Evolutionary conservation across 1,140 invertebrate species (phyloP).

Genomic region (Ceratina calcarata): DNA sequence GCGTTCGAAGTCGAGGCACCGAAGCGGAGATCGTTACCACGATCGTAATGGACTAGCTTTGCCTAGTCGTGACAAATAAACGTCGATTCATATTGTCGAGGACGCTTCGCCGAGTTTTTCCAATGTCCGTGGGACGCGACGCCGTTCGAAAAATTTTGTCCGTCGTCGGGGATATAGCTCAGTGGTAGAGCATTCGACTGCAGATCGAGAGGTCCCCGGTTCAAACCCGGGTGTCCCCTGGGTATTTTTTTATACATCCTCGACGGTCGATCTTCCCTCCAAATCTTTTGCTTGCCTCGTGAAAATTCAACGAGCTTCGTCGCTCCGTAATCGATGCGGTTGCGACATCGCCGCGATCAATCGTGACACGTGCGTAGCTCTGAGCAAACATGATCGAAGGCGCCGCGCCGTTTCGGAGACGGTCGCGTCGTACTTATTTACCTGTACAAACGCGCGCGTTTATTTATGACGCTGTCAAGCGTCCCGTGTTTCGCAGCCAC

Average conservation of each 20-base stretch:
- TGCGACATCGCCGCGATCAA: not conserved
- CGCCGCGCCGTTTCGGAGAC: not conserved
- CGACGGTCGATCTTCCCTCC: not conserved
- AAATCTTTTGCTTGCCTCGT: not conserved
- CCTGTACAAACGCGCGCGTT: no score
- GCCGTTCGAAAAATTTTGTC: not conserved
- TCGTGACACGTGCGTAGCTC: not conserved
- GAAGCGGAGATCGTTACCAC: constrained; percentile 15
- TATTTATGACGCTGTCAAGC: no score
- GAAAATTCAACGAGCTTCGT: constrained; percentile 1
- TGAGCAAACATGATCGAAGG: not conserved
- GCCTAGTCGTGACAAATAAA: no score
- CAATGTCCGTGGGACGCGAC: not conserved
- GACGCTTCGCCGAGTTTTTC: not conserved
- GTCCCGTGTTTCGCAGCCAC: not conserved
- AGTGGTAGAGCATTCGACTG: constrained; percentile 95
- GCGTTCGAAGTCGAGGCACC: not conserved
- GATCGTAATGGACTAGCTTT: constrained; percentile 30
- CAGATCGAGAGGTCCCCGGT: constrained; percentile 95
- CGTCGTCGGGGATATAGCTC: constrained; percentile 87
- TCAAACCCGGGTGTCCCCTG: constrained; percentile 95
- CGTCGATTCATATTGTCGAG: no score
- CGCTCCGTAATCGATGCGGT: not conserved
- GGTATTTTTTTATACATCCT: constrained; percentile 33
- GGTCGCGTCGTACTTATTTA: not conserved